Evolutionary conservation across 2,113 vertebrate genomes (phyloP).

Genomic region (Acanthochromis polyacanthus): DNA sequence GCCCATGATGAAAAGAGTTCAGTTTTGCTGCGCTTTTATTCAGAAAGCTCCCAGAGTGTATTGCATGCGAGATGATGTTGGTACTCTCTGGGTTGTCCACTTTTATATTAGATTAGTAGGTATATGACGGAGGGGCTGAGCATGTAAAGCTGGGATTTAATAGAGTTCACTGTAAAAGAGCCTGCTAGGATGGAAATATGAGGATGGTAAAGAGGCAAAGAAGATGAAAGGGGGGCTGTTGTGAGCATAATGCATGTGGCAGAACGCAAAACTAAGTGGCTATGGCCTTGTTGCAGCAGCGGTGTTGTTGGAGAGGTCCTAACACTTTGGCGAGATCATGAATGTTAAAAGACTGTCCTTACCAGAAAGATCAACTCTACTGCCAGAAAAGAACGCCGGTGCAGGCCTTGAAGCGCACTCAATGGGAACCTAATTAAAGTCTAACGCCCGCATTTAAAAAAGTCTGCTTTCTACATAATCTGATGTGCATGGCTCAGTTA

Average conservation of each 20-base stretch:
- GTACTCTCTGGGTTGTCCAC: conserved; percentile 20
- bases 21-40: conserved; percentile 32
- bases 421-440: no score
- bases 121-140: not conserved
- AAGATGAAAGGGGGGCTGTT: conserved; percentile 4
- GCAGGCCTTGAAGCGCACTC: no score
- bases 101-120: conserved; percentile 13
- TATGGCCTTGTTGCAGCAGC: conserved; percentile 57
- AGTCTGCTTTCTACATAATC: no score
- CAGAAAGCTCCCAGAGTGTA: conserved; percentile 23
- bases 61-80: conserved; percentile 13
- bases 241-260: conserved; percentile 40
- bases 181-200: conserved; percentile 29
- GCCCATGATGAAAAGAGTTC: conserved; percentile 29
- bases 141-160: conserved; percentile 19
- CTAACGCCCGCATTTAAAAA: no score
- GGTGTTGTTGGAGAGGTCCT: not conserved
- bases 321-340: conserved; percentile 9
- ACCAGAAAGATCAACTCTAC: not conserved
- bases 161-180: conserved; percentile 7
- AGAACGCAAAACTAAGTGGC: conserved; percentile 14
- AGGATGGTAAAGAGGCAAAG: conserved; percentile 16
- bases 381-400: not conserved
- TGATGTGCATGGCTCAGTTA: no score
- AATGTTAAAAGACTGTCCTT: conserved; percentile 1